Conservation (phyloP, 2,888 invertebrate species). For the Pseudococcus viburni region DNA sequence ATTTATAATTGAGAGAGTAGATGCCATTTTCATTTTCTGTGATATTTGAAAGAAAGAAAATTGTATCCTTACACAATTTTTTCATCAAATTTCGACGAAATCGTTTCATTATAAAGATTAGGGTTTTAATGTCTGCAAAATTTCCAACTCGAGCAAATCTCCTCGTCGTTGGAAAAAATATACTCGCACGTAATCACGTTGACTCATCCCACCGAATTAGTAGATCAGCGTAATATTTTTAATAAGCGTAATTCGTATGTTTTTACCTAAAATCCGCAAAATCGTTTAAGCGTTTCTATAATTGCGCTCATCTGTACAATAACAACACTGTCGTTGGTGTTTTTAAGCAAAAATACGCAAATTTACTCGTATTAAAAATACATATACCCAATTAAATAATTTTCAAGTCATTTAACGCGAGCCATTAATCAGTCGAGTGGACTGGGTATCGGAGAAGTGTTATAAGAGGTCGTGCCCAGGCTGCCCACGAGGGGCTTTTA, state of each 20-base stretch:
- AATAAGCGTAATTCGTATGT: background rate
- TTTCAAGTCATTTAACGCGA: constrained; percentile 18
- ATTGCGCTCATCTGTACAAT: constrained; percentile 6
- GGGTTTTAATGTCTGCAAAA: no score
- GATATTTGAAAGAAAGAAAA: no score
- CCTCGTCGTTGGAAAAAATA: no score
- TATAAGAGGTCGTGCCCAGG: background rate
- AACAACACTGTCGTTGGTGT: background rate
- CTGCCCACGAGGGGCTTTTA: background rate
- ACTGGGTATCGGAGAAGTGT: background rate
- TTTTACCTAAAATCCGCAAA: background rate
- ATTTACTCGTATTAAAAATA: constrained; percentile 20
- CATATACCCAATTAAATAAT: constrained; percentile 13
- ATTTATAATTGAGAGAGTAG: no score
- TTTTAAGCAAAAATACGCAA: background rate
- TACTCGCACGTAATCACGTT: no score
- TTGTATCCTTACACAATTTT: no score
- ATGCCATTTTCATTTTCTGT: no score
- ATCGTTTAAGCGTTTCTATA: background rate
- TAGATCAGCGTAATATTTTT: background rate
- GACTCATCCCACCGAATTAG: background rate
- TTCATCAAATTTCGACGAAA: no score
- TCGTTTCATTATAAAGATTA: no score
- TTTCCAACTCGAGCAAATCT: no score
- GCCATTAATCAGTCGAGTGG: background rate